A percentile compares a stretch with the other conserved stretches of the same genome.
These are phyloP conservation scores for Ormia ochracea DNA, from an alignment of 2,888 invertebrate genomes.

Conservation along the genomic window DNA sequence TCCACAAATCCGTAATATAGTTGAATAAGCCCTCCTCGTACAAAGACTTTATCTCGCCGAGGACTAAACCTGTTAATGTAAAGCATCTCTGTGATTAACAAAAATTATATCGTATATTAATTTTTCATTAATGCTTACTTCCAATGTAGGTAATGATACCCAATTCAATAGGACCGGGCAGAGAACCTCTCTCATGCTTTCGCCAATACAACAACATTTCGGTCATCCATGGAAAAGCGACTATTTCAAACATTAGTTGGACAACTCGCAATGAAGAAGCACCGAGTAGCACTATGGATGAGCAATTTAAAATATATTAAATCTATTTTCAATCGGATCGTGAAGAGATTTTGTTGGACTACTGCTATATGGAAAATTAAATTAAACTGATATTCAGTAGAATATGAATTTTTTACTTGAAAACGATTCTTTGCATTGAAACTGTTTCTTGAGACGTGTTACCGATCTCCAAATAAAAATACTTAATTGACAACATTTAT, in stretches of 20 bases:
- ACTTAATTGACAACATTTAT: too few relatives aligned
- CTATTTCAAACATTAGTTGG: slow-evolving; percentile 86
- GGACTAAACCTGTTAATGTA: slow-evolving; percentile 86
- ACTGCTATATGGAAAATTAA: too few relatives aligned
- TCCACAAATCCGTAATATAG: slow-evolving; percentile 97
- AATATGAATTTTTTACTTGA: too few relatives aligned
- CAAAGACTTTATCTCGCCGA: slow-evolving; percentile 93
- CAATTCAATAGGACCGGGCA: slow-evolving; percentile 88
- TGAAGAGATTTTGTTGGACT: too few relatives aligned
- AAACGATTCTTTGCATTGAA: too few relatives aligned
- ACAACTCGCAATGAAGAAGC: slow-evolving; percentile 95
- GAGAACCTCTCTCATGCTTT: slow-evolving; percentile 85
- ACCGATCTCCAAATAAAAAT: too few relatives aligned
- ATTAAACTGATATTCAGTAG: too few relatives aligned
- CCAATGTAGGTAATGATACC: slow-evolving; percentile 91
- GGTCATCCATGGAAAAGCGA: slow-evolving; percentile 86
- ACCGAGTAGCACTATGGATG: slow-evolving; percentile 89
- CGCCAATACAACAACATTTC: slow-evolving; percentile 87
- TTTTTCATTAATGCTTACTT: slow-evolving; percentile 79
- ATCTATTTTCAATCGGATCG: too few relatives aligned
- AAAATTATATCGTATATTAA: background rate
- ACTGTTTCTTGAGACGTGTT: too few relatives aligned
- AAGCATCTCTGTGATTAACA: too few relatives aligned
- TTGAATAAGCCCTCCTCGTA: slow-evolving; percentile 94
- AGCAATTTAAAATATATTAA: background rate